Conservation (phyloP, 2,888 invertebrate genomes). For the Panzeria rudis region DNA sequence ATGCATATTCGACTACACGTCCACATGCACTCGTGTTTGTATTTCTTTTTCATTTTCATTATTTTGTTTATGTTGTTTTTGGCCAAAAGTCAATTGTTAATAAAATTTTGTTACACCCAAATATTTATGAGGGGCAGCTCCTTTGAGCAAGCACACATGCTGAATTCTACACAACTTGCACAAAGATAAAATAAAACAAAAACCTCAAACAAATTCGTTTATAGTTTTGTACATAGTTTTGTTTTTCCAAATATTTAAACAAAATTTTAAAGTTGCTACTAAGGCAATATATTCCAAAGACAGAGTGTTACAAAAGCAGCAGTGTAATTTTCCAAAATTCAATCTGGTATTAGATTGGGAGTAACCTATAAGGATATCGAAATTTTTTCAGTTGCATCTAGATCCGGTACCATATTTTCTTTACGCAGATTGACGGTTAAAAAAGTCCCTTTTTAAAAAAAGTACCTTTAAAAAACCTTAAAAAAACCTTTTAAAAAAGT, state of each 20-base stretch:
- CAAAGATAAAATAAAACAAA: conserved; percentile 12
- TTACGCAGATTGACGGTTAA: too few species aligned
- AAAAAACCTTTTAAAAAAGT: too few species aligned
- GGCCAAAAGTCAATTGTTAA: conserved; percentile 69
- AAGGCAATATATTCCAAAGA: background rate
- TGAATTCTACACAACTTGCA: too few species aligned
- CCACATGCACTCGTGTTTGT: conserved; percentile 2
- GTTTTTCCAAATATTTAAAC: background rate
- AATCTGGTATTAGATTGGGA: too few species aligned
- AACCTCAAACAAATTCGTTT: background rate
- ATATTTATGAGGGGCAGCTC: conserved; percentile 18
- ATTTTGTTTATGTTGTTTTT: conserved; percentile 56
- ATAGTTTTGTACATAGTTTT: background rate
- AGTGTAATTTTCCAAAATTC: background rate
- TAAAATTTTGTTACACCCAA: conserved; percentile 60
- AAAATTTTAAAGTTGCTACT: background rate
- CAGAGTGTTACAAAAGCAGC: background rate
- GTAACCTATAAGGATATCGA: too few species aligned
- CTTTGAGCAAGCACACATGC: background rate
- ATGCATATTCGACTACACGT: background rate
- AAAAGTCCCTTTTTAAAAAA: too few species aligned
- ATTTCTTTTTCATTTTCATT: conserved; percentile 12
- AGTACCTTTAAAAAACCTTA: too few species aligned
- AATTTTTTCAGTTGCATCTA: too few species aligned
- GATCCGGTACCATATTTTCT: too few species aligned